Base-by-base conservation (phyloP, 2,888 invertebrate genomes). In the Scaptomyza cyrtandrae region DNA sequence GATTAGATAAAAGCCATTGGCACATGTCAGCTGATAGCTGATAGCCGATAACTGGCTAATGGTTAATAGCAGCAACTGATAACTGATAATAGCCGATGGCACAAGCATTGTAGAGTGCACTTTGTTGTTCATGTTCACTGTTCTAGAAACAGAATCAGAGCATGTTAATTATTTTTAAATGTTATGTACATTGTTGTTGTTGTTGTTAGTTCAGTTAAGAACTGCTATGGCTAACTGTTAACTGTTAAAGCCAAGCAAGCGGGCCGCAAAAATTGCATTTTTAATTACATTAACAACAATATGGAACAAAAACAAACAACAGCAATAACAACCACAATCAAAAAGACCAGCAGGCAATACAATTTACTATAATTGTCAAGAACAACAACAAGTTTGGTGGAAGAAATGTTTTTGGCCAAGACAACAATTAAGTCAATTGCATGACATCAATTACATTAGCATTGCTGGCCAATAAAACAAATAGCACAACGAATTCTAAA, bases 1-100 rank as follows among this genome's bases (percentile, higher is more conserved):
- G 71, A 71, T 71, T 55, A 71, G 71, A 71, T 71, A 71, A 50
- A 52, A 44, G 37, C 43, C 52, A 70, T 53, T 65, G 59, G 48
- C 66, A 44, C 59, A 66, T 67, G 66, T 53, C 71, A 60, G 46
- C 71, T 60, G 65, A 71, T 65, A 54, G 53, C 44, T 16, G 46
- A 59, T 54, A 41, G 13, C 27, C 14, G 48, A 60, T 56, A 43
- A 43, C 37, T 35, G 14, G 6, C 44, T 37, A 27, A 65, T 49
- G 16, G n/a, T 13, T 14, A 49, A 19, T 13, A 19, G n/a, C 7
- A 41, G 10, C 16, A 10, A 16, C 41, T 41, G 41, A 41, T 16
- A 41, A 41, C 41, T 41, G 41, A 39, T 39, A 9, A 14, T 14
- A 14, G 39, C 14, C 3, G 10, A 10, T 50, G 50, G 0, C 19